A percentile compares a stretch with the other conserved stretches of the same genome.
Conservation (phyloP, 2,797 vertebrate species). For the Xenopus petersii region DNA sequence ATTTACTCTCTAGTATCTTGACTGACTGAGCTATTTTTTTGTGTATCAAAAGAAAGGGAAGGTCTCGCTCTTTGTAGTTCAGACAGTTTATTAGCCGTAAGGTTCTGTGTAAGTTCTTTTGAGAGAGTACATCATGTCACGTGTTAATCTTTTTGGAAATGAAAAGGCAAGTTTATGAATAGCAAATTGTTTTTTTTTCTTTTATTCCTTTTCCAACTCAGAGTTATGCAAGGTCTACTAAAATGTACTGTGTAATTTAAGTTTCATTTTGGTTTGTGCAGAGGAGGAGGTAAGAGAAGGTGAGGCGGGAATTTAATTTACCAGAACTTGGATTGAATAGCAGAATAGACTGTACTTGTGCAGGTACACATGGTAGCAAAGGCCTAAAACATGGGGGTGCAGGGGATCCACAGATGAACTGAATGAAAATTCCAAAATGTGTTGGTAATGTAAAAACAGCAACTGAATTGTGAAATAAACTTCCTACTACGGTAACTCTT, state of each 20-base stretch:
- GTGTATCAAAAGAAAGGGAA: no score
- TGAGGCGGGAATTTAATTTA: background rate
- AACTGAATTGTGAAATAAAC: no score
- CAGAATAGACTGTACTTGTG: constrained; percentile 4
- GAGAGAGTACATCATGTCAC: background rate
- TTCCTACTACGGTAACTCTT: no score
- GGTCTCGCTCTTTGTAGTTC: no score
- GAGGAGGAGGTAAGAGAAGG: background rate
- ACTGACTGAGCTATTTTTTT: no score
- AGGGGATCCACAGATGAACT: no score
- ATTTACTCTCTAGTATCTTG: no score
- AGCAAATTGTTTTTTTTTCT: no score
- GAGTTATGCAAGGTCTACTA: background rate
- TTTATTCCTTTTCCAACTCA: background rate
- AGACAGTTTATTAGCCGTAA: background rate
- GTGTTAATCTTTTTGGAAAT: background rate
- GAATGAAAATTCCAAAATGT: no score
- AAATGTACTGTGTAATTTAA: constrained; percentile 5
- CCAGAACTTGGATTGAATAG: background rate
- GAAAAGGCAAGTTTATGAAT: no score
- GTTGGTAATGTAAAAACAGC: no score
- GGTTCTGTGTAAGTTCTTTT: background rate
- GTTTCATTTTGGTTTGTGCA: background rate
- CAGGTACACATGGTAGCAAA: constrained; percentile 2
- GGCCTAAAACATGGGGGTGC: background rate